phyloP scores from a whole-genome alignment of 1,140 invertebrate species.

The Epicauta chinensis region DNA sequence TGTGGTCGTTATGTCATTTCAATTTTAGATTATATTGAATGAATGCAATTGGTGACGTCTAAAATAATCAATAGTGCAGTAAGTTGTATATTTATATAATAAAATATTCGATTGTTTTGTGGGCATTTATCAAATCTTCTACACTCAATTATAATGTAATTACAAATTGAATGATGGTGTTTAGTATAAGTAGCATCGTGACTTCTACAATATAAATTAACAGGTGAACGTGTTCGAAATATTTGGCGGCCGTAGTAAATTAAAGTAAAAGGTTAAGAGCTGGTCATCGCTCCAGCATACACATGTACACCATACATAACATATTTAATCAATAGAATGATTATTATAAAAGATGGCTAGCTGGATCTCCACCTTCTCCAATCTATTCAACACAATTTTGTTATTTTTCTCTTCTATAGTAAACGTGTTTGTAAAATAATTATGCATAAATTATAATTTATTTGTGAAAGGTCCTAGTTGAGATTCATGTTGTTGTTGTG shows the following conservation, averaged over 20 bases:
- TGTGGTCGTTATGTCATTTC: too few relatives aligned
- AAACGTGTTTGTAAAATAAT: slow-evolving; percentile 6
- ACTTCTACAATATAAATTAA: slow-evolving; percentile 13
- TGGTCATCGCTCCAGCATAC: slow-evolving; percentile 10
- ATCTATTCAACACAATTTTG: too few relatives aligned
- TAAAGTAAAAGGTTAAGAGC: slow-evolving; percentile 16
- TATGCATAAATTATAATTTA: slow-evolving; percentile 18
- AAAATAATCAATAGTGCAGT: too few relatives aligned
- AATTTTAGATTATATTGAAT: too few relatives aligned
- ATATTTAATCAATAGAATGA: slow-evolving; percentile 11
- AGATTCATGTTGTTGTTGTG: slow-evolving; percentile 3
- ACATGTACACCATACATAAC: neutral
- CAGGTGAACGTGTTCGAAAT: slow-evolving; percentile 12
- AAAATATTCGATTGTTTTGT: too few relatives aligned
- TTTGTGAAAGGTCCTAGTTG: slow-evolving; percentile 6
- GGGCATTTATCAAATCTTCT: too few relatives aligned
- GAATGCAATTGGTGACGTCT: too few relatives aligned
- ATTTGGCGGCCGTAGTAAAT: slow-evolving; percentile 10
- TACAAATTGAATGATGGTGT: slow-evolving; percentile 2
- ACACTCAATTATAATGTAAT: slow-evolving; percentile 11
- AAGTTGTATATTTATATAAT: too few relatives aligned
- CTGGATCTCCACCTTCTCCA: neutral
- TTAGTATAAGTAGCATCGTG: slow-evolving; percentile 13
- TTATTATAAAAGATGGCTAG: neutral
- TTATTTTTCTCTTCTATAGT: too few relatives aligned